A percentile compares a stretch with the other conserved stretches of the same genome.
phyloP scores from a whole-genome alignment of 2,113 vertebrate genomes.

The Myrmecobius fasciatus region DNA sequence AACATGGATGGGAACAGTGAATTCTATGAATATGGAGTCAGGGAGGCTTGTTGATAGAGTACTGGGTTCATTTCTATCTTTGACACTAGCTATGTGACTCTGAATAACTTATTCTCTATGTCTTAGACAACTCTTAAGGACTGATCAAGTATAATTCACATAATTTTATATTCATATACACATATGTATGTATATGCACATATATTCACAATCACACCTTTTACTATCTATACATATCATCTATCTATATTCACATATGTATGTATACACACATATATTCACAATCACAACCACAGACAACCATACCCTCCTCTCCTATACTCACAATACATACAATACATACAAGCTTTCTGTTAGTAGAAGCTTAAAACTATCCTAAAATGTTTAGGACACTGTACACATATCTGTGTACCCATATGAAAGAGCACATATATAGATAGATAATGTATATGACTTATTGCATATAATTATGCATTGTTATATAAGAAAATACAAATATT shows the following conservation, averaged over 20 bases:
- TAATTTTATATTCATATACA: neutral
- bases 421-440: neutral
- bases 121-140: neutral
- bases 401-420: neutral
- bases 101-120: slow-evolving; percentile 4
- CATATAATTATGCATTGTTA: neutral
- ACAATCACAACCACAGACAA: neutral
- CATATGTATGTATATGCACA: too few species aligned
- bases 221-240: too few species aligned
- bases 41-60: neutral
- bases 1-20: neutral
- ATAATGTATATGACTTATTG: neutral
- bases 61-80: neutral
- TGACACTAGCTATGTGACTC: neutral
- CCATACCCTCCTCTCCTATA: too few species aligned
- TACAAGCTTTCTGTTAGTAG: neutral
- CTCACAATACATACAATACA: neutral
- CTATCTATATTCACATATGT: too few species aligned
- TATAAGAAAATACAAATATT: neutral
- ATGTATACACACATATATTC: too few species aligned
- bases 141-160: neutral
- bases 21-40: neutral
- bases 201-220: too few species aligned
- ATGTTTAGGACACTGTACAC: neutral
- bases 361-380: neutral